Evolutionary conservation across 2,888 invertebrate genomes (phyloP).

Genomic region (Coenonympha arcania): DNA sequence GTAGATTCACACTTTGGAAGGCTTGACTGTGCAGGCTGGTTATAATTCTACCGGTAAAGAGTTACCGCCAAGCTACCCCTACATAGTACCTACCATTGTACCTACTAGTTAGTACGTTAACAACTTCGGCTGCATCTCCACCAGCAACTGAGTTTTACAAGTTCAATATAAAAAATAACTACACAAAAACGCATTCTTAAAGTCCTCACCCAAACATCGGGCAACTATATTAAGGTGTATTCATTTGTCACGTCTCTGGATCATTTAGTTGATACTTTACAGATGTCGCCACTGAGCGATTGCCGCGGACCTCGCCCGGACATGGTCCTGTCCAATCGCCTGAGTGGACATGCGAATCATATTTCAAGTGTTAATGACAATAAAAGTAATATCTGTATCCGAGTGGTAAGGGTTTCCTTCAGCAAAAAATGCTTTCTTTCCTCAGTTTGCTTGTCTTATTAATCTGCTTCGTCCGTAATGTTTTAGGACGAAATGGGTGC

Average conservation of each 20-base stretch:
- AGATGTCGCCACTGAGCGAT: conserved; percentile 44
- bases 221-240: conserved; percentile 52
- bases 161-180: too few species aligned
- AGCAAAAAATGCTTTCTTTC: background rate
- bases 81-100: too few species aligned
- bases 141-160: too few species aligned
- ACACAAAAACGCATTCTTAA: conserved; percentile 27
- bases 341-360: conserved; percentile 35
- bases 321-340: conserved; percentile 38
- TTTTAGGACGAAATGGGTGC: background rate
- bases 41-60: too few species aligned
- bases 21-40: too few species aligned
- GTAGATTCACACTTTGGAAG: too few species aligned
- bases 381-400: conserved; percentile 9
- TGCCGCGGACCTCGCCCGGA: conserved; percentile 27
- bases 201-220: conserved; percentile 38
- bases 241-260: conserved; percentile 59
- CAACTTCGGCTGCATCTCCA: too few species aligned
- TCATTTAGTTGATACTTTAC: conserved; percentile 60
- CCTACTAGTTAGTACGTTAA: too few species aligned
- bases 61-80: too few species aligned
- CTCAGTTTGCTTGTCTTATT: background rate
- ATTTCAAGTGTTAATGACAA: conserved; percentile 23
- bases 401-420: background rate
- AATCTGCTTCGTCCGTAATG: background rate